These are phyloP conservation scores for Drosophila sucinea DNA, from an alignment of 1,140 invertebrate species.

Conservation along the genomic window DNA sequence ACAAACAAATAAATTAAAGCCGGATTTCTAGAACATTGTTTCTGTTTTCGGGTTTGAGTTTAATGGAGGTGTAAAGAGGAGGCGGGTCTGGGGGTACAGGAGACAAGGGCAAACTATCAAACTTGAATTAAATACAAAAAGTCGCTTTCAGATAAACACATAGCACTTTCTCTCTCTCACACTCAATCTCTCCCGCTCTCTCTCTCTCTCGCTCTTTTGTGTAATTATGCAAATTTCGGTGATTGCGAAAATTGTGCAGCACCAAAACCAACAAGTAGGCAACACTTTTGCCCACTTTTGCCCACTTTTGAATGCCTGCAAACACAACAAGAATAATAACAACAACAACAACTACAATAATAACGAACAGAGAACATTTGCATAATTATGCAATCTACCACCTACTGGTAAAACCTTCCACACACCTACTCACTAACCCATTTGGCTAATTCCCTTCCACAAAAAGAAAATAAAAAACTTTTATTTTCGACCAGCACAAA, in stretches of 20 bases:
- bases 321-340: slow-evolving; percentile 65
- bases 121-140: slow-evolving; percentile 70
- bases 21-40: slow-evolving; percentile 64
- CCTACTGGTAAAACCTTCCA: slow-evolving; percentile 20
- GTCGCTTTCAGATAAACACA: slow-evolving; percentile 17
- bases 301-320: slow-evolving; percentile 19
- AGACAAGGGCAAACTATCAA: slow-evolving; percentile 76
- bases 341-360: slow-evolving; percentile 38
- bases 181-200: background rate
- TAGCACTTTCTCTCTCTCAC: slow-evolving; percentile 24
- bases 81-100: slow-evolving; percentile 4
- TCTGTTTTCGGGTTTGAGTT: slow-evolving; percentile 8
- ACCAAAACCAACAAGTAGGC: slow-evolving; percentile 64
- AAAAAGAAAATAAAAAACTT: slow-evolving; percentile 27
- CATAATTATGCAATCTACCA: slow-evolving; percentile 80
- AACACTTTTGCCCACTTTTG: slow-evolving; percentile 55
- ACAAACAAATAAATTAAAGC: slow-evolving; percentile 66
- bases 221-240: slow-evolving; percentile 78
- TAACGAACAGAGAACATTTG: slow-evolving; percentile 50
- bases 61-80: background rate
- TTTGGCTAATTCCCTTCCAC: slow-evolving; percentile 60
- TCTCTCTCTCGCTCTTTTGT: slow-evolving; percentile 43
- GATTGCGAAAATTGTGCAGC: slow-evolving; percentile 69
- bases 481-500: slow-evolving; percentile 42
- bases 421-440: slow-evolving; percentile 35